Percentiles rank a stretch among this genome's conserved stretches.
Evolutionary conservation across 2,113 vertebrate species (phyloP).

Genomic region (Tonatia bakeri): DNA sequence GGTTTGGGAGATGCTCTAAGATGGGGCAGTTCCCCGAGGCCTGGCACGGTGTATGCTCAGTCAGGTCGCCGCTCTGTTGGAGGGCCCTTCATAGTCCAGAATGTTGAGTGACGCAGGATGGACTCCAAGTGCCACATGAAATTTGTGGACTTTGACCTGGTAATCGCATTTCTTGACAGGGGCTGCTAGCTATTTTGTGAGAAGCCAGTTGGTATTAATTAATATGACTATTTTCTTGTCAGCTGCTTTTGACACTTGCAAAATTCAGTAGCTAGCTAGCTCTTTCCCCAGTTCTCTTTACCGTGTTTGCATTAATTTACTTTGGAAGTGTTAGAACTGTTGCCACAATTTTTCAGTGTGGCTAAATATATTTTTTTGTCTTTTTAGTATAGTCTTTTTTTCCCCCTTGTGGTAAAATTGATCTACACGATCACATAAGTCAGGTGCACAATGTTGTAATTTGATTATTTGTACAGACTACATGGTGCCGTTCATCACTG

Average conservation of each 20-base stretch:
- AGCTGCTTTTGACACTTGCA: slow-evolving; percentile 57
- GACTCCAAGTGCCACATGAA: not conserved
- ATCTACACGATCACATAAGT: not conserved
- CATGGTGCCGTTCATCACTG: not conserved
- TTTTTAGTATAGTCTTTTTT: not conserved
- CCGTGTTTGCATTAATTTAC: slow-evolving; percentile 46
- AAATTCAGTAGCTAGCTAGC: slow-evolving; percentile 53
- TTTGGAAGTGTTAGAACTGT: slow-evolving; percentile 19
- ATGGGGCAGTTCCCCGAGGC: not conserved
- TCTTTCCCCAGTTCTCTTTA: slow-evolving; percentile 17
- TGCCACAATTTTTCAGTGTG: slow-evolving; percentile 33
- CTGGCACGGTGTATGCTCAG: not conserved
- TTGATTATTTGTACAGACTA: not conserved
- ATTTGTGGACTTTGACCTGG: slow-evolving; percentile 1
- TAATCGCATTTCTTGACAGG: not conserved
- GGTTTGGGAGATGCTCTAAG: not conserved
- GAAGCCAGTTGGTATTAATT: slow-evolving; percentile 66
- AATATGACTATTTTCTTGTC: slow-evolving; percentile 59
- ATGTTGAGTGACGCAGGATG: not conserved
- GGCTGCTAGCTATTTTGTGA: slow-evolving; percentile 27
- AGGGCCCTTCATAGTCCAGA: slow-evolving; percentile 47
- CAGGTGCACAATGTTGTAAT: not conserved
- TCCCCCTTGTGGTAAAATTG: not conserved
- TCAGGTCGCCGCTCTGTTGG: not conserved
- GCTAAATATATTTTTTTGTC: not conserved